Conservation (phyloP, 2,797 vertebrate genomes). For the Rhynchotus rufescens region DNA sequence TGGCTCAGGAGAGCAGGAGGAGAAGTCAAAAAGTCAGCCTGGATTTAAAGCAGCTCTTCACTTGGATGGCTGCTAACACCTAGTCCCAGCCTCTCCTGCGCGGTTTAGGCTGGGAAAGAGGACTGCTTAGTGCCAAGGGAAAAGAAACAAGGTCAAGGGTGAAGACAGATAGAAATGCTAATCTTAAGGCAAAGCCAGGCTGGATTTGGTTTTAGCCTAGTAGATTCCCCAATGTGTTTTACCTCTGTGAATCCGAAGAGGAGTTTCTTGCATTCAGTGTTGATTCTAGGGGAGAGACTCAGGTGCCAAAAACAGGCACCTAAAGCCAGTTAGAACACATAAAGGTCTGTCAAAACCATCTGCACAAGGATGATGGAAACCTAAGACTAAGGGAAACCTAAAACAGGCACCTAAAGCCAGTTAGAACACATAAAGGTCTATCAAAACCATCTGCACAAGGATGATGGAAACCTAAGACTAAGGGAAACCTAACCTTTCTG, state of each 20-base stretch:
- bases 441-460: background rate
- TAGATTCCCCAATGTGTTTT: background rate
- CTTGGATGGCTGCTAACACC: slow-evolving; percentile 41
- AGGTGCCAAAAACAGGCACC: background rate
- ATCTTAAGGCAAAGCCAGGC: slow-evolving; percentile 22
- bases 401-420: background rate
- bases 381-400: background rate
- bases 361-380: background rate
- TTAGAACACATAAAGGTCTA: background rate
- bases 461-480: background rate
- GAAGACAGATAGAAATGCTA: background rate
- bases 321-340: background rate
- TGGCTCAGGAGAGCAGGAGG: slow-evolving; percentile 27
- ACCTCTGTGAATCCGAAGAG: background rate
- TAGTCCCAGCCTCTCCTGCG: background rate
- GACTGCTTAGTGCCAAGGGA: background rate
- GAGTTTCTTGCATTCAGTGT: background rate
- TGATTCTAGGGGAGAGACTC: background rate
- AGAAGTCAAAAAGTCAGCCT: slow-evolving; percentile 45
- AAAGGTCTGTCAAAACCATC: background rate
- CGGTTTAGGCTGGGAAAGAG: slow-evolving; percentile 6
- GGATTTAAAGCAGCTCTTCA: slow-evolving; percentile 41
- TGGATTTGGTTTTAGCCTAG: background rate
- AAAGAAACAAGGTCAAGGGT: slow-evolving; percentile 23
- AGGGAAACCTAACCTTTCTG: background rate